Evolutionary conservation across 64 coral and sea anemone species (phyloP).

Genomic region (Dendronephthya gigantea): DNA sequence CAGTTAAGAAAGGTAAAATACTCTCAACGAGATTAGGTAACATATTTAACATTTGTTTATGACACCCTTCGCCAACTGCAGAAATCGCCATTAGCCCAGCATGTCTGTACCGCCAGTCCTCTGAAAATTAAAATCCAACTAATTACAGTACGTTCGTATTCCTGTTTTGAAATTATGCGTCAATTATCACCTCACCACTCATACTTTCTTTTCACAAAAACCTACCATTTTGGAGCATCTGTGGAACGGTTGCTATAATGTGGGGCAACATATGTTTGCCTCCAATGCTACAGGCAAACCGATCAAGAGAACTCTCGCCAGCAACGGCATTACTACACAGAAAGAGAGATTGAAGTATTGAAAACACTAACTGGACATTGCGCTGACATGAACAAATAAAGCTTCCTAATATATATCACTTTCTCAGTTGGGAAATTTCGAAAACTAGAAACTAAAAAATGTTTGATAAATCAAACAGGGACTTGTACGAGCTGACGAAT

Average conservation of each 20-base stretch:
- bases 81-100: slow-evolving; percentile 94
- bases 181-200: no score
- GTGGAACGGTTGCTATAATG: slow-evolving; percentile 77
- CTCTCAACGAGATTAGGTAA: slow-evolving; percentile 51
- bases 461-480: no score
- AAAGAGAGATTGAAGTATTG: background rate
- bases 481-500: no score
- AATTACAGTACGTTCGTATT: no score
- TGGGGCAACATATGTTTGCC: slow-evolving; percentile 92
- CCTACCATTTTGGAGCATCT: slow-evolving; percentile 95
- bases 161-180: no score
- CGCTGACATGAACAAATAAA: no score
- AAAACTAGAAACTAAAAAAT: no score
- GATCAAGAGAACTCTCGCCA: slow-evolving; percentile 86
- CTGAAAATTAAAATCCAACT: slow-evolving; percentile 39
- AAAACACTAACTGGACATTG: no score
- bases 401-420: no score
- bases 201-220: no score
- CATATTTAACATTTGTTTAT: slow-evolving; percentile 84
- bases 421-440: no score
- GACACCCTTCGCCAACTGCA: slow-evolving; percentile 90
- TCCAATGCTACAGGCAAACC: slow-evolving; percentile 84
- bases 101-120: slow-evolving; percentile 95
- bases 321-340: slow-evolving; percentile 87
- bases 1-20: slow-evolving; percentile 75